Base-by-base conservation (phyloP, 2,113 vertebrate species). In the Phalacrocorax pelagicus region DNA sequence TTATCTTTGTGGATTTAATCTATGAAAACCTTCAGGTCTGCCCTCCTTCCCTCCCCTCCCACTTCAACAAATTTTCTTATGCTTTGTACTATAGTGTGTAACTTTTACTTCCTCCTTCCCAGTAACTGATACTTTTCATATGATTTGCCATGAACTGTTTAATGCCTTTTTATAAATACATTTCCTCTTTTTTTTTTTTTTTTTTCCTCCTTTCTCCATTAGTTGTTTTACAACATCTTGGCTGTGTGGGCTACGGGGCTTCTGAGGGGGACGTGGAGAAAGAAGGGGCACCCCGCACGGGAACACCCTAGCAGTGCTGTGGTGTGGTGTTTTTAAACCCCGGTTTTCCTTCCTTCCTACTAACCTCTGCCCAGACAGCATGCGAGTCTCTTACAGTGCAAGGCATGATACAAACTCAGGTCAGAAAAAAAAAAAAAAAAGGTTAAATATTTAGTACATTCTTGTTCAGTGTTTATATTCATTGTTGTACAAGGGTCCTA, bases 21-120 rank as follows among this genome's bases (percentile, higher is more conserved):
- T 98, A 98, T 98, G 97, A 98, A 98, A 98, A 98, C 97, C 97
- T 99, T 99, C 99, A 99, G 99, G 99, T 99, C 99, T 99, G 96
- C 98, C 98, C 98, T 98, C 90, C 91, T 93, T 94, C 89, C 97
- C 90, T 95, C 26, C 79, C 94, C 86, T 81, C 83, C 78, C 97
- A 96, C 95, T 97, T 98, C 98, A 96, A 95, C 96, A 96, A 55
- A 98, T 98, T 98, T 98, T 98, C 98, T 98, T 98, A 98, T 98
- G 98, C 98, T 98, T 99, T 98, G 97, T 98, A 98, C 97, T 98
- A 97, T 98, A 98, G 97, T 96, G 96, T 97, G 97, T 96, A 96
- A 97, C 96, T 97, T 92, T 62, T 92, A 82, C 96, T 96, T 95
- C 95, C 94, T 94, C 74, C 94, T 96, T 96, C 98, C 98, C 97